Evolutionary conservation across 2,113 vertebrate species (phyloP).

Genomic region (Tetrax tetrax): DNA sequence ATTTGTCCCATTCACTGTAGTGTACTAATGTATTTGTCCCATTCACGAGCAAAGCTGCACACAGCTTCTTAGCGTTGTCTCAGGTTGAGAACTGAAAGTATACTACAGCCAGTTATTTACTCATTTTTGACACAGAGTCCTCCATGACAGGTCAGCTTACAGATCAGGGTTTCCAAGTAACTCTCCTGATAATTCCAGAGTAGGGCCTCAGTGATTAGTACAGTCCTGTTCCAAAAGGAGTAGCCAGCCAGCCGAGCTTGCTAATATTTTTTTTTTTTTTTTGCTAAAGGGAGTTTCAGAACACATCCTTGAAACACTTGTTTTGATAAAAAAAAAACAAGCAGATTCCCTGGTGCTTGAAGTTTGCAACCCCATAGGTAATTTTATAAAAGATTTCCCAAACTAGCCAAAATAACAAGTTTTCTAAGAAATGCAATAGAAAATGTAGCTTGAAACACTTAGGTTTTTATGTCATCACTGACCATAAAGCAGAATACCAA

Average conservation of each 20-base stretch:
- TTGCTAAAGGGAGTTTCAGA: neutral
- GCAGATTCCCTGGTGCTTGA: neutral
- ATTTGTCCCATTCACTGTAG: neutral
- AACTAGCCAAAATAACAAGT: neutral
- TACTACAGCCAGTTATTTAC: neutral
- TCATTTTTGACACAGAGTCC: neutral
- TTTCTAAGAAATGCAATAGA: neutral
- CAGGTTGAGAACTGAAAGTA: slow-evolving; percentile 21
- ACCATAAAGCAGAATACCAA: neutral
- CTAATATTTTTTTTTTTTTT: neutral
- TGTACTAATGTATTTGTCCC: slow-evolving; percentile 41
- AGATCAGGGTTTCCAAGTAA: neutral
- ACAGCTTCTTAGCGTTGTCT: slow-evolving; percentile 36
- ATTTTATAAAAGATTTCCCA: neutral
- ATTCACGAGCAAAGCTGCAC: slow-evolving; percentile 19
- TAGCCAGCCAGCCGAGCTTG: neutral
- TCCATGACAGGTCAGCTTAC: neutral
- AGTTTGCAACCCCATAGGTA: neutral
- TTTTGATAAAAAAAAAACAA: neutral
- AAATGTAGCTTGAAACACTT: neutral
- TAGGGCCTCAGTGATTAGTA: neutral
- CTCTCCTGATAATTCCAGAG: neutral
- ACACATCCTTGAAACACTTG: neutral
- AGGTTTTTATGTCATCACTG: neutral
- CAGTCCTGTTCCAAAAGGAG: neutral